Evolutionary conservation across 2,113 vertebrate species (phyloP).

Genomic region (Lipotes vexillifer): DNA sequence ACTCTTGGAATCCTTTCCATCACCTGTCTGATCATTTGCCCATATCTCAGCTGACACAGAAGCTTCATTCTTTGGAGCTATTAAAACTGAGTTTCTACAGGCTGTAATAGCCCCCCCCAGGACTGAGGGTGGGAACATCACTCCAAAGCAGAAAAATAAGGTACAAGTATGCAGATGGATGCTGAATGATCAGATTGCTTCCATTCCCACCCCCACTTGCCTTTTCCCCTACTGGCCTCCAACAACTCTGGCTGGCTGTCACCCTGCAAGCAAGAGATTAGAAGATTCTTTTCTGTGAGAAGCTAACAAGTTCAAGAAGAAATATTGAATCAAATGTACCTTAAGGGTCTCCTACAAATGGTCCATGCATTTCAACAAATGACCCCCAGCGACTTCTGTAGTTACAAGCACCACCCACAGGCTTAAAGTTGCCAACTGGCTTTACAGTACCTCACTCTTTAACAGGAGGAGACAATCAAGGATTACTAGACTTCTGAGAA

Average conservation of each 20-base stretch:
- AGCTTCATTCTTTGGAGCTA: not conserved
- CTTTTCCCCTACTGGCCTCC: not conserved
- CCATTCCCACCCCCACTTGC: not conserved
- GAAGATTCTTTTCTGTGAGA: not conserved
- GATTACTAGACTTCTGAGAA: not conserved
- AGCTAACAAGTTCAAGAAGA: not conserved
- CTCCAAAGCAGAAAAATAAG: not conserved
- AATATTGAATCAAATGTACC: not conserved
- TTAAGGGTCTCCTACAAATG: not conserved
- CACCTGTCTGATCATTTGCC: not conserved
- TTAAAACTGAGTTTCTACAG: not conserved
- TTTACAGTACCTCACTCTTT: not conserved
- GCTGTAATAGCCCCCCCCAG: too few species aligned
- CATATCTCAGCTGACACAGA: not conserved
- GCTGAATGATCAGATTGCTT: too few species aligned
- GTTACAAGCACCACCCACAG: not conserved
- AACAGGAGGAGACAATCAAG: not conserved
- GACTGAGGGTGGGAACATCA: not conserved
- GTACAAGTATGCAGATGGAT: accelerated
- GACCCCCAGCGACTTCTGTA: not conserved
- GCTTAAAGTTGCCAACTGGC: not conserved
- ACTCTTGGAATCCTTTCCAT: not conserved
- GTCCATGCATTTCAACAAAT: not conserved
- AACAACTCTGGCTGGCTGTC: not conserved
- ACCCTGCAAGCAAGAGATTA: not conserved